Evolutionary conservation across 2,888 invertebrate species (phyloP).

Genomic region (Steromphala cineraria): DNA sequence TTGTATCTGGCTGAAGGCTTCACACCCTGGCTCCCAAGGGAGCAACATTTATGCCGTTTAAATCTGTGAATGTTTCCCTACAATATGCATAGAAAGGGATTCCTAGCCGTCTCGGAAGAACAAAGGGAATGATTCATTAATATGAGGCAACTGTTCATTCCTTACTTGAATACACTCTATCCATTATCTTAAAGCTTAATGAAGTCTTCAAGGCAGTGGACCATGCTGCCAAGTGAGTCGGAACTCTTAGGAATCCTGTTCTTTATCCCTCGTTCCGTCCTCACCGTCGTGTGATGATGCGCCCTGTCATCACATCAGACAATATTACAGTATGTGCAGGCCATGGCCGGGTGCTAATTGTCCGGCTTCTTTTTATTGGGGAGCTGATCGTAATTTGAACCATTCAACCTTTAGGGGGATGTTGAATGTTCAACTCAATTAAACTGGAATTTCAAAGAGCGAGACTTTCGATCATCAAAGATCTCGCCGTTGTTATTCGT

Average conservation of each 20-base stretch:
- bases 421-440: background rate
- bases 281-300: too few species aligned
- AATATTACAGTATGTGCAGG: background rate
- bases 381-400: background rate
- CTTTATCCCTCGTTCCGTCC: background rate
- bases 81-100: background rate
- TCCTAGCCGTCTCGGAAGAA: background rate
- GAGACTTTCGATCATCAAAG: too few species aligned
- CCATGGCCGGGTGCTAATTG: background rate
- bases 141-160: background rate
- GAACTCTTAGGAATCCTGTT: background rate
- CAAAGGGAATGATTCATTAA: slow-evolving; percentile 11
- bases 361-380: background rate
- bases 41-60: background rate
- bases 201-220: background rate
- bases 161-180: slow-evolving; percentile 2
- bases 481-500: too few species aligned
- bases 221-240: background rate
- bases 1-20: background rate
- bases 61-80: slow-evolving; percentile 9
- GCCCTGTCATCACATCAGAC: background rate
- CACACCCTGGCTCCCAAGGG: background rate
- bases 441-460: background rate
- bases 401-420: background rate
- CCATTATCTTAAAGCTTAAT: background rate